Evolutionary conservation across 2,113 vertebrate genomes (phyloP).

Genomic region (Prietella phreatophila): DNA sequence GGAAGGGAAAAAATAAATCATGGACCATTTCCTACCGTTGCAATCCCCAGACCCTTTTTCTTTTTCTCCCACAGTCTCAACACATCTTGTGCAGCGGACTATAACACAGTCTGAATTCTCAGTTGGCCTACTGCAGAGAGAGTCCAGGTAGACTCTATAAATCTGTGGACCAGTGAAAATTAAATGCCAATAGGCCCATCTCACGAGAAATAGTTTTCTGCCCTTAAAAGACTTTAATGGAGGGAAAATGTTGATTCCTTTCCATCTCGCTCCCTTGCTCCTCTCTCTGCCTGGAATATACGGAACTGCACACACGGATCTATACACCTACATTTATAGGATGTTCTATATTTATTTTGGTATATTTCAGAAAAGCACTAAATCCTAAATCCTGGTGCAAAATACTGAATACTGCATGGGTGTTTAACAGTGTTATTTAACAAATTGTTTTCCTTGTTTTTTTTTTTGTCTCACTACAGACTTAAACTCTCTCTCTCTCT

Average conservation of each 20-base stretch:
- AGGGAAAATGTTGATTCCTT: constrained; percentile 24
- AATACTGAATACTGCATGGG: neutral
- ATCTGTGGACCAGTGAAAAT: constrained; percentile 51
- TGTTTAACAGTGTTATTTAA: neutral
- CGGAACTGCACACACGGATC: neutral
- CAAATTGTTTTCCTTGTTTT: neutral
- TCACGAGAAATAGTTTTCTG: constrained; percentile 51
- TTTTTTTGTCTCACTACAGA: neutral
- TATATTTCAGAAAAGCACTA: neutral
- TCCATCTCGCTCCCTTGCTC: neutral
- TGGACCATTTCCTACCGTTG: neutral
- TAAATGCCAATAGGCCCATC: constrained; percentile 51
- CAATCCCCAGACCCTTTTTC: neutral
- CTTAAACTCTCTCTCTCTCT: neutral
- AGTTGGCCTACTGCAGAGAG: constrained; percentile 40
- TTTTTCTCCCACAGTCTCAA: neutral
- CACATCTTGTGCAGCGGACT: constrained; percentile 21
- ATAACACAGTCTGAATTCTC: constrained; percentile 49
- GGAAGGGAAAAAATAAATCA: constrained; percentile 21
- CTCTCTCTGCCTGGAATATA: neutral
- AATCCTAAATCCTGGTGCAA: neutral
- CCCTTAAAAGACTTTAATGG: constrained; percentile 52
- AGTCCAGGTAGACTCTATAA: constrained; percentile 52
- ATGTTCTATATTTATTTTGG: constrained; percentile 1
- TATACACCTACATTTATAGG: neutral